Percentiles rank a stretch among this genome's conserved stretches.
Conservation (phyloP, 2,797 vertebrate genomes). For the Darevskia nairensis region DNA sequence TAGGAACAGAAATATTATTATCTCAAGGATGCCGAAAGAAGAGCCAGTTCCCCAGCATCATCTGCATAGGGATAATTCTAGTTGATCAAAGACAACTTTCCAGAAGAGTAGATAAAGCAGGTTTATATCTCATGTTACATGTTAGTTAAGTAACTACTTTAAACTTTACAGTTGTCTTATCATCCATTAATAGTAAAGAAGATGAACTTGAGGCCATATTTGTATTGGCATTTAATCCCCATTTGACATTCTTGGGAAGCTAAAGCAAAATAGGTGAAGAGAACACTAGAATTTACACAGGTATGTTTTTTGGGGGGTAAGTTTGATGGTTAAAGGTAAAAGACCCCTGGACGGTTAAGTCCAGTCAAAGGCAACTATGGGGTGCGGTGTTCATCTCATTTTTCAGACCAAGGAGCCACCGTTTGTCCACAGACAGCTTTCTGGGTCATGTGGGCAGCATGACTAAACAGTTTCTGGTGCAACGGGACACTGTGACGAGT, state of each 20-base stretch:
- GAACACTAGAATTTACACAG: not conserved
- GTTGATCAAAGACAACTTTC: no score
- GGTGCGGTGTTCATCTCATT: no score
- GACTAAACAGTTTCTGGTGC: no score
- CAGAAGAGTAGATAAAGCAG: no score
- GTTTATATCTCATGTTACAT: not conserved
- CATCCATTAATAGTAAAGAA: not conserved
- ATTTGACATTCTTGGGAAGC: not conserved
- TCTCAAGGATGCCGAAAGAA: not conserved
- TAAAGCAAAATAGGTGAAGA: not conserved
- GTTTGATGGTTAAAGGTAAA: no score
- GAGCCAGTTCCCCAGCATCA: not conserved
- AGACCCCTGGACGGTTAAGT: no score
- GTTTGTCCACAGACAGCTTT: no score
- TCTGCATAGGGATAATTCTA: not conserved
- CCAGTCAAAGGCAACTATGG: no score
- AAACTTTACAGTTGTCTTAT: not conserved
- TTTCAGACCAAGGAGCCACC: no score
- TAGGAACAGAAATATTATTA: not conserved
- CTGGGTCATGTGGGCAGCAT: no score
- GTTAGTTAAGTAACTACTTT: not conserved
- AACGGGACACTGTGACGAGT: no score
- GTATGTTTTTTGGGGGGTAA: not conserved
- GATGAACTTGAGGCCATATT: not conserved
- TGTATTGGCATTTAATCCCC: not conserved